Evolutionary conservation across 2,113 vertebrate genomes (phyloP).

Genomic region (Xenus cinereus): DNA sequence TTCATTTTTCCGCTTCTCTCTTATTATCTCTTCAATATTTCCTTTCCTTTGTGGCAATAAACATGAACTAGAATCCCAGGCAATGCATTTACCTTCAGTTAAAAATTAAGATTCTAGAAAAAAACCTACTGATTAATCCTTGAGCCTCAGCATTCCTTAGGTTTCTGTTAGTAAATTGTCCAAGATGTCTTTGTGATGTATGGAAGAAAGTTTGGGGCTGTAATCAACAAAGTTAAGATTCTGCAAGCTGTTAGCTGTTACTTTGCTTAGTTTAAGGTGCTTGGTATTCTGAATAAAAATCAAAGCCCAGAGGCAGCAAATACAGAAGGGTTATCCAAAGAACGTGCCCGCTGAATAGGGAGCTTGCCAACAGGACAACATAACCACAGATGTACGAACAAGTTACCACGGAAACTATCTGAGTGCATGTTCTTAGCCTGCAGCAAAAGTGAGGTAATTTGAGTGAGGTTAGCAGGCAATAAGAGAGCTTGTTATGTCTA

Average conservation of each 20-base stretch:
- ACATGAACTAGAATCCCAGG: fast-evolving
- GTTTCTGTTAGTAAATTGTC: not conserved
- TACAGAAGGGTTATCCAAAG: not conserved
- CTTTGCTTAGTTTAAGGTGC: not conserved
- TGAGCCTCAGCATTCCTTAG: not conserved
- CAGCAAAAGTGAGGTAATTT: not conserved
- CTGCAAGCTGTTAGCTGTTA: not conserved
- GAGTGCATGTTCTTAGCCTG: not conserved
- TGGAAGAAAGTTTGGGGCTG: not conserved
- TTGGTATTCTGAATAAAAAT: not conserved
- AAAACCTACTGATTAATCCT: not conserved
- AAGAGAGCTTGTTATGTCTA: not conserved
- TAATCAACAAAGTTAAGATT: not conserved
- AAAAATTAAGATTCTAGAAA: not conserved
- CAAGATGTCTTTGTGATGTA: not conserved
- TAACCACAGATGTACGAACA: not conserved
- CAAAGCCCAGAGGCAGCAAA: not conserved
- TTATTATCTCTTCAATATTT: not conserved
- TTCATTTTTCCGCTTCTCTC: not conserved
- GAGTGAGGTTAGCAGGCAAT: not conserved
- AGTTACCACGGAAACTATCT: not conserved
- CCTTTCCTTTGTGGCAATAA: not conserved
- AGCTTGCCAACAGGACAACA: not conserved
- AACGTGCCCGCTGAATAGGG: fast-evolving
- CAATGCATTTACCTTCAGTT: fast-evolving